Evolutionary conservation across 2,888 invertebrate genomes (phyloP).

Genomic region (Xylocampa areola): DNA sequence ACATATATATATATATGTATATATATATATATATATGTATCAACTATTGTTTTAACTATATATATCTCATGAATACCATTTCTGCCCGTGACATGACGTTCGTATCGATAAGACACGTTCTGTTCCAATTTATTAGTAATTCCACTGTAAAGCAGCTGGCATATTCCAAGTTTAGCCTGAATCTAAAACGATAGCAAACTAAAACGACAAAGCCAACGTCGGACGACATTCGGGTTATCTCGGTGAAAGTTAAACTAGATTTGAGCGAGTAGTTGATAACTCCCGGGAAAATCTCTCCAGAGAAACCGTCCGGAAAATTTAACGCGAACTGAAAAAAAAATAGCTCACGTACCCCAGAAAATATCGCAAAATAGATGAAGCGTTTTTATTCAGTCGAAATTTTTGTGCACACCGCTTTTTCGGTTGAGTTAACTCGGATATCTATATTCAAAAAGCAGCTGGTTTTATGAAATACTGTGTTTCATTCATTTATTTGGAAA

Average conservation of each 20-base stretch:
- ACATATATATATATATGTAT: too few species aligned
- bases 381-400: slow-evolving; percentile 19
- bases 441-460: slow-evolving; percentile 6
- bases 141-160: slow-evolving; percentile 1
- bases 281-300: slow-evolving; percentile 12
- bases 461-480: slow-evolving; percentile 4
- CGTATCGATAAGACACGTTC: background rate
- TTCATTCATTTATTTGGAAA: slow-evolving; percentile 14
- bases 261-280: slow-evolving; percentile 34
- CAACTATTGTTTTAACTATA: too few species aligned
- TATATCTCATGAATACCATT: too few species aligned
- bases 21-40: too few species aligned
- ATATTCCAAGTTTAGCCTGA: slow-evolving; percentile 21
- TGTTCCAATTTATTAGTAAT: slow-evolving; percentile 7
- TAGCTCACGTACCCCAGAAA: background rate
- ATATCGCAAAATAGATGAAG: slow-evolving; percentile 11
- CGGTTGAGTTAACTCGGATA: slow-evolving; percentile 16
- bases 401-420: slow-evolving; percentile 23
- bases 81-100: too few species aligned
- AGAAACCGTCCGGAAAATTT: slow-evolving; percentile 14
- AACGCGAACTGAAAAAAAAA: slow-evolving; percentile 16
- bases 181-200: slow-evolving; percentile 48
- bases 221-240: slow-evolving; percentile 33
- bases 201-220: slow-evolving; percentile 31
- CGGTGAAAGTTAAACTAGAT: slow-evolving; percentile 48